Conservation (phyloP, 2,113 vertebrate species). For the Arenaria interpres region DNA sequence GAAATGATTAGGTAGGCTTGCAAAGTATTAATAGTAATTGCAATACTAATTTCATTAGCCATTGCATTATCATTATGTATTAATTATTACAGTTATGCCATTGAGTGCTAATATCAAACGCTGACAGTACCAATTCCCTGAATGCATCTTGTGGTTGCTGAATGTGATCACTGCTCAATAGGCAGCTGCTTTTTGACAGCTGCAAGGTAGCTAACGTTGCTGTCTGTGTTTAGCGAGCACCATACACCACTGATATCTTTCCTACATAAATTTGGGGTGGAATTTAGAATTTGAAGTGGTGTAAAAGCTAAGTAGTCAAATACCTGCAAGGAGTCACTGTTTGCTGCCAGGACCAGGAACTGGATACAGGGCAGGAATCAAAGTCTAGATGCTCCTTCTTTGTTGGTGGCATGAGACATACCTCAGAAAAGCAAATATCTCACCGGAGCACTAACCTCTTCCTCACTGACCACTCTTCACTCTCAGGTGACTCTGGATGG, state of each 20-base stretch:
- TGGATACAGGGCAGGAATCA: background rate
- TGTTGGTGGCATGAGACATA: background rate
- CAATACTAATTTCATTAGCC: constrained; percentile 68
- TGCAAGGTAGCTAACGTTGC: background rate
- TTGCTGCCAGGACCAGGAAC: background rate
- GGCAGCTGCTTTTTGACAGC: constrained; percentile 28
- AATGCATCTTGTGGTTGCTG: constrained; percentile 67
- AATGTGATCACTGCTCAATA: constrained; percentile 36
- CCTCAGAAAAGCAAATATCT: background rate
- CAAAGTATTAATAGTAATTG: constrained; percentile 9
- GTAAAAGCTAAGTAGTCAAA: background rate
- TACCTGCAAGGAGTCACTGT: background rate
- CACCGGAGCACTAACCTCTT: background rate
- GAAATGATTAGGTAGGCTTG: background rate
- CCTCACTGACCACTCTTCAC: background rate
- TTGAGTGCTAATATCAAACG: constrained; percentile 35
- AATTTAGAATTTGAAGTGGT: background rate
- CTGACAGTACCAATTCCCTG: constrained; percentile 72
- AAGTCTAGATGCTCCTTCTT: background rate
- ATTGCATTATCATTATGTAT: constrained; percentile 51
- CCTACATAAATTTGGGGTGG: background rate
- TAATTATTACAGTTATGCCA: constrained; percentile 72
- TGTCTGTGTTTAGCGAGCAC: background rate
- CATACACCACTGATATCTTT: background rate
- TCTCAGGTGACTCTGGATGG: background rate